Percentiles rank a stretch among this genome's conserved stretches.
phyloP scores from a whole-genome alignment of 2,888 invertebrate species.

The Acanthosepion pharaonis region DNA sequence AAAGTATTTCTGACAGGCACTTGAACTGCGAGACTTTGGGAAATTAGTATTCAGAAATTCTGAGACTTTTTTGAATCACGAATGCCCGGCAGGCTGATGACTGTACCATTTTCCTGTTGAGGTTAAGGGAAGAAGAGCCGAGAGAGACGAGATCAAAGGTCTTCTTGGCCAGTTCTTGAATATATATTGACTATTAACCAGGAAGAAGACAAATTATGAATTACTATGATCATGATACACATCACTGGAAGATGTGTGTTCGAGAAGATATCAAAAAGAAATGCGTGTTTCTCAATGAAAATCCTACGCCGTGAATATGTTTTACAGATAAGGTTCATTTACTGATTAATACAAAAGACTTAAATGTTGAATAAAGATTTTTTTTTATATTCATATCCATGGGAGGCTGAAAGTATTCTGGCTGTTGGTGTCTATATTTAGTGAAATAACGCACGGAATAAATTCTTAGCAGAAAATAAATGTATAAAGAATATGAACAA shows the following conservation, averaged over 20 bases:
- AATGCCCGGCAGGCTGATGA: neutral
- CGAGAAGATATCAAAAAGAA: neutral
- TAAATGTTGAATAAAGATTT: no score
- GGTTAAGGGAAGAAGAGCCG: neutral
- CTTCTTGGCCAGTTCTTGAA: slow-evolving; percentile 13
- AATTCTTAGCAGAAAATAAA: no score
- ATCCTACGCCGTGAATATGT: no score
- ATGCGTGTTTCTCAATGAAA: no score
- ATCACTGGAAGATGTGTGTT: neutral
- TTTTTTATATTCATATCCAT: no score
- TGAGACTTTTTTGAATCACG: neutral
- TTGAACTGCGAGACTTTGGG: neutral
- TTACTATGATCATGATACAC: neutral
- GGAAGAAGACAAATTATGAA: neutral
- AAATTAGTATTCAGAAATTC: slow-evolving; percentile 2
- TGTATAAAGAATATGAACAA: no score
- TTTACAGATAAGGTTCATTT: no score
- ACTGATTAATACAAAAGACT: no score
- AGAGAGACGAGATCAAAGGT: neutral
- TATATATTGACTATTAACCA: slow-evolving; percentile 22
- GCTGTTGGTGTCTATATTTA: no score
- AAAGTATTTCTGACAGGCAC: neutral
- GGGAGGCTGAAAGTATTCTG: no score
- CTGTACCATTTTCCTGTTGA: neutral
- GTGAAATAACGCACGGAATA: no score